A percentile compares a stretch with the other conserved stretches of the same genome.
Conservation (phyloP, 2,888 invertebrate genomes). For the Mayetiola destructor region DNA sequence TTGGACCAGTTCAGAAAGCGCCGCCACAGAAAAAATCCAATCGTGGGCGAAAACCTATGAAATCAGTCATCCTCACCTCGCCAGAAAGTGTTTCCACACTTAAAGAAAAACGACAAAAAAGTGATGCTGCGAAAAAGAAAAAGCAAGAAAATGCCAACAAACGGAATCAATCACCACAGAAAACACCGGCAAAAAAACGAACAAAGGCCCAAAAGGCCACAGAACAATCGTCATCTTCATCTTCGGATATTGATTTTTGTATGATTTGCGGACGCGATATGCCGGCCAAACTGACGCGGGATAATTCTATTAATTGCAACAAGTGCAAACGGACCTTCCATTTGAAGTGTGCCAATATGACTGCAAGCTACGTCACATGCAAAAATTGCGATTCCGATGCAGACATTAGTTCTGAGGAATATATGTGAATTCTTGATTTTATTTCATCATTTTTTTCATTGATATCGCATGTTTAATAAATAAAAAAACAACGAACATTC, state of each 20-base stretch:
- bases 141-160: no score
- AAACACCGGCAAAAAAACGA: not conserved
- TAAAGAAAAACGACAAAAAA: not conserved
- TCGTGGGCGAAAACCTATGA: slow-evolving; percentile 16
- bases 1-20: slow-evolving; percentile 8
- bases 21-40: slow-evolving; percentile 14
- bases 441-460: no score
- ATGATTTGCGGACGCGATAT: not conserved
- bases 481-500: no score
- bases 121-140: not conserved
- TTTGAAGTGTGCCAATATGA: not conserved
- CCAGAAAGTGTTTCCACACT: slow-evolving; percentile 2
- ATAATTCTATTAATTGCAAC: not conserved
- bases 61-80: slow-evolving; percentile 13
- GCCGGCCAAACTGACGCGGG: not conserved
- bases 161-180: no score
- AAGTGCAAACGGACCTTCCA: not conserved
- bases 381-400: no score
- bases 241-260: not conserved
- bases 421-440: no score
- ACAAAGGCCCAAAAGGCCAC: not conserved
- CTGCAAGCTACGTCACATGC: no score
- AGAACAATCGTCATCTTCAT: not conserved
- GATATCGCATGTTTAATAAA: no score
- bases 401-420: no score